These are phyloP conservation scores for Uromys caudimaculatus DNA, from an alignment of 2,797 vertebrate genomes.

Conservation along the genomic window DNA sequence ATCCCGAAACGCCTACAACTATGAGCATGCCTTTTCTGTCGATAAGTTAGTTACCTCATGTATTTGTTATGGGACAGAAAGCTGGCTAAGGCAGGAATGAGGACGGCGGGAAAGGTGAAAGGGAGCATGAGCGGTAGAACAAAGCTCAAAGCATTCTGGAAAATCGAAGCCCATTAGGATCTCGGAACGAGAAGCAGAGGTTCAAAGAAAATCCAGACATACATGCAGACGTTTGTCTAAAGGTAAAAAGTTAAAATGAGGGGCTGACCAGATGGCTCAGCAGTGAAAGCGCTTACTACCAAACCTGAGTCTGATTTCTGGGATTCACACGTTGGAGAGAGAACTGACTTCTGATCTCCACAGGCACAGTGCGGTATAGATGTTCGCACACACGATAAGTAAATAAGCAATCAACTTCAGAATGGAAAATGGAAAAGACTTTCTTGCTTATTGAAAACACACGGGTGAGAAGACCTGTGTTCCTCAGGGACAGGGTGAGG, in stretches of 20 bases:
- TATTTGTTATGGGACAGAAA: background rate
- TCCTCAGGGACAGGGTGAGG: background rate
- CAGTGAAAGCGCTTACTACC: background rate
- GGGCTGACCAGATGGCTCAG: background rate
- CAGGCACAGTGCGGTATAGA: background rate
- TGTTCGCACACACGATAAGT: background rate
- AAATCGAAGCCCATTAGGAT: background rate
- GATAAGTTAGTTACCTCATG: background rate
- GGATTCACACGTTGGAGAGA: background rate
- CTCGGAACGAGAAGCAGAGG: background rate
- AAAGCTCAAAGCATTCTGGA: background rate
- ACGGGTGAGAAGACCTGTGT: background rate
- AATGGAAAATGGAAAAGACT: rapidly evolving
- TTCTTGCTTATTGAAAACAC: background rate
- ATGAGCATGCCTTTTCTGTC: background rate
- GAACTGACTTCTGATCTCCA: background rate
- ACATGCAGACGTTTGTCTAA: background rate
- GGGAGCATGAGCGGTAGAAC: background rate
- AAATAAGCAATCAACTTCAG: background rate
- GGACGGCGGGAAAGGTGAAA: background rate
- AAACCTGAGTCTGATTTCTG: background rate
- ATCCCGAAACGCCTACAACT: no score
- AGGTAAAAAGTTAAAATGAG: background rate
- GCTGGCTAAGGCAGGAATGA: background rate
- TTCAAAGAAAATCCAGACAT: background rate